Evolutionary conservation across 2,113 vertebrate species (phyloP), one percentile per base, ranked within the genome.

Genomic region (Synchiropus splendidus): DNA sequence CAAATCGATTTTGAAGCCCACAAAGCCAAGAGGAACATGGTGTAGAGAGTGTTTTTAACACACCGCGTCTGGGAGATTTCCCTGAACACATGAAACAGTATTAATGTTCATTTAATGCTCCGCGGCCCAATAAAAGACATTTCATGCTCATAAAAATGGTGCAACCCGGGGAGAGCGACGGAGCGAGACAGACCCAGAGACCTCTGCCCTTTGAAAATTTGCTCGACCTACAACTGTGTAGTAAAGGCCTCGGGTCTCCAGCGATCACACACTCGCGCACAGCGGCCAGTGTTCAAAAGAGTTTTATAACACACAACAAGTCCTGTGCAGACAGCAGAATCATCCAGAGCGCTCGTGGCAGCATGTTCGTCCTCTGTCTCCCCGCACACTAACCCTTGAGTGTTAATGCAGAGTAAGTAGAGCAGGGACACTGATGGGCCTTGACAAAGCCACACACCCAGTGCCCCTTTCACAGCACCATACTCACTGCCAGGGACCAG

Each of bases 401-500:
- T 70, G 74, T 77, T 67, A 64, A 71, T 72, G 62, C 58, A 72
- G 50, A 61, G 46, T 67, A 78, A 79, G 67, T 77, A 62, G 76
- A 79, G 76, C 76, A 74, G 74, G 67, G 76, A 76, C 74, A 74
- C 64, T 79, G 76, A 76, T 79, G 79, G 72, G 72, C 70, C 76
- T 57, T 70, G 79, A 81, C 79, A 81, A 81, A 78, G 74, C 70
- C 74, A 69, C 74, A 77, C 67, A 72, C 67, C 61, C 65, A 38
- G 58, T 48, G 43, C 51, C 56, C 64, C 58, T 58, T 54, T 72
- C 16, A 36, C 47, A 52, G 64, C 44, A 67, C 57, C 60, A 59
- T 47, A 57, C 55, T 55, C 49, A 42, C 68, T 58, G 72, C 67
- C 70, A 63, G 51, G 45, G 70, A 79, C 72, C 65, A 70, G 70